Base-by-base conservation (phyloP, 2,797 vertebrate genomes). In the Atherinosoma microstoma region DNA sequence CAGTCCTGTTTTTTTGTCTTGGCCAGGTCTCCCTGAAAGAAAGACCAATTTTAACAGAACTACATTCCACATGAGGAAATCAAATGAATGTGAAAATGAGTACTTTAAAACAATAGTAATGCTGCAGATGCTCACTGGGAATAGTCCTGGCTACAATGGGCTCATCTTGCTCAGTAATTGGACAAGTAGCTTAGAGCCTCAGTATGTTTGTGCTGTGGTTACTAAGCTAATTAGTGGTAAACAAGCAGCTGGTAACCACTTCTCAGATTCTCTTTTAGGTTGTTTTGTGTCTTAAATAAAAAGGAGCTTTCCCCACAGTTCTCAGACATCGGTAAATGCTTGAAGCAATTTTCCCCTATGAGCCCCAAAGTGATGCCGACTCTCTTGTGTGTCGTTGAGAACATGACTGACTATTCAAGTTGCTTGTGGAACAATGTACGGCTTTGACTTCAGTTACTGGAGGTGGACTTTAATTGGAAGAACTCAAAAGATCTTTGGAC, bases 171-270 rank as follows among this genome's bases (percentile, higher is more conserved):
- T 73, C 64, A 27, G 76, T 90, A 90, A 91, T 86, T 92, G 83
- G 71, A 82, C 16, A 58, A 57, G 75, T 63, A 9, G 60, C 80
- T 84, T 0, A 8, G 34, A 79, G 70, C 76, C 40, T 69, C 22
- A 10, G 70, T 58, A 64, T 64, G 66, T 87, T 82, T 70, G 24
- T 76, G 59, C 64, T 63, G 72, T 59, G 73, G 75, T 83, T 80
- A 80, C 75, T 40, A 40, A 65, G 76, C 71, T 92, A 88, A 90
- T 91, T 89, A 89, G 83, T 1, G 27, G 64, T 63, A 88, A 90
- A 90, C 87, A 89, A 79, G 69, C 68, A 71, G 56, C 54, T 58
- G 64, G 76, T 78, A 80, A 72, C 67, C 58, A 70, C 58, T 54
- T 65, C 61, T 78, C 42, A 67, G 67, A 76, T 78, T 78, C 45